phyloP scores from a whole-genome alignment of 2,113 vertebrate species.

The Tiliqua scincoides region DNA sequence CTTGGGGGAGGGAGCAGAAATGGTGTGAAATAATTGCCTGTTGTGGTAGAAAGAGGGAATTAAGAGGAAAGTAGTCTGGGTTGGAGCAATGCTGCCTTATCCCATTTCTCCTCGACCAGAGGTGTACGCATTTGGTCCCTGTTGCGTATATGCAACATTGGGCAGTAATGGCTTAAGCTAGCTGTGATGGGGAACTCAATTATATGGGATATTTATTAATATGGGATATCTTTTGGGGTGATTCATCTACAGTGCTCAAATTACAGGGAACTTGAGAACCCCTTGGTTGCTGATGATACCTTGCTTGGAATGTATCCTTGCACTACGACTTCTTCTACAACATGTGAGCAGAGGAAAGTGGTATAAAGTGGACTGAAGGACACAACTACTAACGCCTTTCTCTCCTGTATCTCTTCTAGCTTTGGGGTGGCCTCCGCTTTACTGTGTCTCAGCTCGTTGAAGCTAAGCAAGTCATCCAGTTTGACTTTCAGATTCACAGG shows the following conservation, averaged over 20 bases:
- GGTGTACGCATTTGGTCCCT: no score
- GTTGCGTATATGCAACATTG: no score
- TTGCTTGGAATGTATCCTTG: not conserved
- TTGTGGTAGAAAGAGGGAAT: no score
- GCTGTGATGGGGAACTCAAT: not conserved
- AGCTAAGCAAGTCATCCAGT: slow-evolving; percentile 84
- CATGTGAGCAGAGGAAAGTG: not conserved
- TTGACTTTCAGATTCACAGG: slow-evolving; percentile 92
- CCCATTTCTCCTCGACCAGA: no score
- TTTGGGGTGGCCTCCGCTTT: slow-evolving; percentile 89
- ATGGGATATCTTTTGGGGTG: no score
- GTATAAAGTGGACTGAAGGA: rapidly evolving
- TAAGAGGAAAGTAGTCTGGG: not conserved
- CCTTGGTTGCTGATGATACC: not conserved
- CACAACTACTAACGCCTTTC: not conserved
- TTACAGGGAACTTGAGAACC: not conserved
- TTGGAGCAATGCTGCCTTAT: not conserved
- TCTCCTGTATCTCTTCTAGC: slow-evolving; percentile 60
- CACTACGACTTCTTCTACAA: not conserved
- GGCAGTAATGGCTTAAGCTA: no score
- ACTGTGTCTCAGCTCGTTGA: slow-evolving; percentile 86
- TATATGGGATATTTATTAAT: no score
- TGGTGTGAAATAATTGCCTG: not conserved
- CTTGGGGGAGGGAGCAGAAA: not conserved
- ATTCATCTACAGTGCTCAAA: not conserved